Evolutionary conservation across 1,140 invertebrate genomes (phyloP), one percentile per base, ranked within the genome.

Genomic region (Drosophila ananassae): DNA sequence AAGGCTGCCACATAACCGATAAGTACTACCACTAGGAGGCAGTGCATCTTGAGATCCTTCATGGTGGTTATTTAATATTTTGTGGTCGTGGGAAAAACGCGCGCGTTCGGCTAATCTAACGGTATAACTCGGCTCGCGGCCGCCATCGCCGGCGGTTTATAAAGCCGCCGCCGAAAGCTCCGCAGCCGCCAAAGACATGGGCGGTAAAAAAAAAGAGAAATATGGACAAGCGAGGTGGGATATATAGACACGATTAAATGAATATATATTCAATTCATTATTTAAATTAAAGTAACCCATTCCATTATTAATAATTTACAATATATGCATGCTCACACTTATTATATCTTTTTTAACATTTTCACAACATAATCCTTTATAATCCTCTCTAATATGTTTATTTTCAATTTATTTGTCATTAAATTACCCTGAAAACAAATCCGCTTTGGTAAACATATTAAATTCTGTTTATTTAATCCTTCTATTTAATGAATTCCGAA

Each of bases 1-100:
- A 96, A 96, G 30, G 89, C 93, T 1, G 10, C 1, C 9, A 51
- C 39, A 22, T 24, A 17, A 13, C 47, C 55, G n/a, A 71, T 10
- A 0, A 87, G 34, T 2, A 73, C 30, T 21, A 59, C 28, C 7
- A 53, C 9, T 2, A 64, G 21, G 9, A 76, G 30, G 54, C 53
- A 39, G 37, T 24, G 25, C 6, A 55, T 90, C 59, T 37, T 24
- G 54, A 58, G 47, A 67, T 77, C 54, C 13, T 55, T 50, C 78
- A 87, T 87, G 46, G 8, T 13, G n/a, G 3, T 47, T 17, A 32
- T 17, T 30, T 21, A 7, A 22, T 13, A 21, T 63, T 61, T 60
- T 28, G 68, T 59, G 47, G 58, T 77, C 44, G 56, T 47, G 59
- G 60, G 64, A 69, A 71, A 37, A 74, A 75, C 77, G 77, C 77